Percentiles rank a stretch among this genome's conserved stretches.
These are phyloP conservation scores for Hecatera dysodea DNA, from an alignment of 2,888 invertebrate genomes.

Conservation along the genomic window DNA sequence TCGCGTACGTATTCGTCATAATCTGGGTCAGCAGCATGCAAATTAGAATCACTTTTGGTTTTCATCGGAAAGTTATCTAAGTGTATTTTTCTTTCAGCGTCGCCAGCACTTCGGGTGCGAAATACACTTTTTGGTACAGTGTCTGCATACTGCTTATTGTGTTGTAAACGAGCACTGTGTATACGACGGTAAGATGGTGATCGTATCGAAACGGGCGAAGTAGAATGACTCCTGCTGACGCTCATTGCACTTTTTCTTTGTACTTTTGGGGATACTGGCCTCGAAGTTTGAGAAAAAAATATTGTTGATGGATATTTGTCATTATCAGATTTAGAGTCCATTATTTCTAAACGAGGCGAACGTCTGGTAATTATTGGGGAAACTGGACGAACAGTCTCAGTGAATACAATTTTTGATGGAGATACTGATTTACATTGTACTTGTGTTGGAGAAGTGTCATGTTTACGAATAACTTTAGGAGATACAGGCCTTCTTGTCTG, in stretches of 20 bases:
- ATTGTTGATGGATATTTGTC: constrained; percentile 77
- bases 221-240: constrained; percentile 85
- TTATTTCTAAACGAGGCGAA: constrained; percentile 65
- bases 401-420: constrained; percentile 81
- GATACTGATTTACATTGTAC: constrained; percentile 72
- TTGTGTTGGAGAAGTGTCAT: constrained; percentile 58
- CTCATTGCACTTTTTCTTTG: constrained; percentile 68
- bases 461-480: constrained; percentile 76
- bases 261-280: constrained; percentile 84
- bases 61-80: constrained; percentile 68
- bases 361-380: constrained; percentile 77
- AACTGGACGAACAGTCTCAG: constrained; percentile 83
- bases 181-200: constrained; percentile 93
- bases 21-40: constrained; percentile 89
- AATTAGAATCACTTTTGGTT: constrained; percentile 83
- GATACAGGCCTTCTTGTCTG: constrained; percentile 83
- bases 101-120: constrained; percentile 93
- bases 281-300: constrained; percentile 84
- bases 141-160: constrained; percentile 77
- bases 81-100: constrained; percentile 86
- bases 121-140: constrained; percentile 82
- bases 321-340: constrained; percentile 61
- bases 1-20: constrained; percentile 93
- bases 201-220: constrained; percentile 91
- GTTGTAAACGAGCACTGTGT: constrained; percentile 87